Base-by-base conservation (phyloP, 2,113 vertebrate genomes). In the Dicerorhinus sumatrensis region DNA sequence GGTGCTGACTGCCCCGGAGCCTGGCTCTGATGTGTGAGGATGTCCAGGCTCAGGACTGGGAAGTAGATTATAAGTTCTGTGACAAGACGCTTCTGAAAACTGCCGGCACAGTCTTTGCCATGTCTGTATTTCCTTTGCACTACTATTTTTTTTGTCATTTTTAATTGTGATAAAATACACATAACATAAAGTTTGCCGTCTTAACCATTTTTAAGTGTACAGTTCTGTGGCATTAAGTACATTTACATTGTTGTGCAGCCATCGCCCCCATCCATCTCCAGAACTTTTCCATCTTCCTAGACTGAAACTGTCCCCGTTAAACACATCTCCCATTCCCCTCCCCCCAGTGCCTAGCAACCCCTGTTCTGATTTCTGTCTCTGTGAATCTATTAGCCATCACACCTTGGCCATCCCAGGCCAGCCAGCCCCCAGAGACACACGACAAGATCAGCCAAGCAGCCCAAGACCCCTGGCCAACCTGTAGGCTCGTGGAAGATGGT, bases 401-500 rank as follows among this genome's bases (percentile, higher is more conserved):
- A 8, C 12, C 27, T 48, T 6, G 11, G 54, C 67, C 33, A n/a
- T 3, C 16, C 8, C 3, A 2, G 62, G 33, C 23, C 11, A 18
- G 29, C 29, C 62, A 73, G 18, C 54, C 86, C 14, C 5, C 14
- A 1, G 16, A 21, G 75, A 29, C 36, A 25, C 3, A 8, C 0
- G 16, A 20, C 33, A 4, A 36, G 67, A 17, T 33, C 67, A n/a
- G 21, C 36, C 5, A 13, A 21, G 36, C 65, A 69, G 79, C 14
- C 81, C 8, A 6, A 14, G n/a, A 67, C 36, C 6, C 36, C 13
- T 25, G 25, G 23, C 70, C 31, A 14, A 33, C 21, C 46, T n/a
- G 8, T 31, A n/a, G 39, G 31, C 29, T 13, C 1, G 0, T 3
- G 42, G 31, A 21, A 23, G 36, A 2, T 25, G 29, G 33, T 6